Conservation (phyloP, 2,888 invertebrate genomes). For the Erpobdella octoculata region DNA sequence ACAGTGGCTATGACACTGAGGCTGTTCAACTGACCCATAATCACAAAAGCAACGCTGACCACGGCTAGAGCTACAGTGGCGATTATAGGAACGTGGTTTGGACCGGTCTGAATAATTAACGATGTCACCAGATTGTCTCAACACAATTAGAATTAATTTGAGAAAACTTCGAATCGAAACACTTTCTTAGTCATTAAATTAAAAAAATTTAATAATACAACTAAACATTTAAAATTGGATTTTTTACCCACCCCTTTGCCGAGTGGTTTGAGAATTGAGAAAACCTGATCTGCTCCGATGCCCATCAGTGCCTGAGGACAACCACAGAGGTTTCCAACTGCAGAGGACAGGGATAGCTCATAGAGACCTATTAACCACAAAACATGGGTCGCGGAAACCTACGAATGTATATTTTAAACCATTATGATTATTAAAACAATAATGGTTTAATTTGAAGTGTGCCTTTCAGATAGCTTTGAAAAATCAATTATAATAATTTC, state of each 20-base stretch:
- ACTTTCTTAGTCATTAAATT: too few relatives aligned
- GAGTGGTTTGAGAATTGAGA: slow-evolving; percentile 16
- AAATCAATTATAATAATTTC: neutral
- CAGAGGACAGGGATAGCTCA: slow-evolving; percentile 24
- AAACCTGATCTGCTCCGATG: slow-evolving; percentile 19
- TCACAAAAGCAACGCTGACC: slow-evolving; percentile 81
- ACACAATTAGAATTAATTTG: neutral
- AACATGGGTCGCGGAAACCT: neutral
- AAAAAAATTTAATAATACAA: neutral
- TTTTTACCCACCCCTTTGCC: slow-evolving; percentile 19
- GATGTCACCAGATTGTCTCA: neutral
- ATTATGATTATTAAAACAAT: too few relatives aligned
- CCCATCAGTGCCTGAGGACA: slow-evolving; percentile 22
- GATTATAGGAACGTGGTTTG: slow-evolving; percentile 87
- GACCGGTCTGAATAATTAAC: slow-evolving; percentile 71
- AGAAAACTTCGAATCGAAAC: neutral
- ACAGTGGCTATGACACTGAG: slow-evolving; percentile 83
- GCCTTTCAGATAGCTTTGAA: too few relatives aligned
- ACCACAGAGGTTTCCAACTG: slow-evolving; percentile 27
- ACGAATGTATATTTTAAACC: neutral
- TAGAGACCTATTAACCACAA: slow-evolving; percentile 28
- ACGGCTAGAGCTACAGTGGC: slow-evolving; percentile 81
- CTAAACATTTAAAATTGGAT: neutral
- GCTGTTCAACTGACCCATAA: slow-evolving; percentile 65
- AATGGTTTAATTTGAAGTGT: too few relatives aligned